Conservation (phyloP, 2,113 vertebrate species). For the Apteryx owenii region DNA sequence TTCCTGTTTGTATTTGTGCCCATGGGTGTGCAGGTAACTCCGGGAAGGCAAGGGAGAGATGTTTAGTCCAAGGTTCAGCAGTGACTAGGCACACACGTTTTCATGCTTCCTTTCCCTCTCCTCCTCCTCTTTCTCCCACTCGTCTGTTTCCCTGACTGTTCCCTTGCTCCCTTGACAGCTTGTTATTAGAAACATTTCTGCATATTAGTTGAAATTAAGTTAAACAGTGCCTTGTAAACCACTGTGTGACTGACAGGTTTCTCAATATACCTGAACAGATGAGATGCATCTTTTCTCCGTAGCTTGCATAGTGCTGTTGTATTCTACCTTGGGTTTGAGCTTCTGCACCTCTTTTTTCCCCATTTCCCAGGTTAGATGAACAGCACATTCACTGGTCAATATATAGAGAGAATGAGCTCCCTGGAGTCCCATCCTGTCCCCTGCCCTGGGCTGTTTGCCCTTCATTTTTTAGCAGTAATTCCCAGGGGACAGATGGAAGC, state of each 20-base stretch:
- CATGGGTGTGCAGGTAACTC: not conserved
- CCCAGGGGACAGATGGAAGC: not conserved
- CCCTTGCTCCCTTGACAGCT: constrained; percentile 31
- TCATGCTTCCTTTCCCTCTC: not conserved
- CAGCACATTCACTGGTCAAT: not conserved
- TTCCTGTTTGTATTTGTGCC: not conserved
- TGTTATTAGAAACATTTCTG: constrained; percentile 54
- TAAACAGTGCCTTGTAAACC: constrained; percentile 38
- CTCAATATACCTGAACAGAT: constrained; percentile 21
- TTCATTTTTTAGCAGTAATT: not conserved
- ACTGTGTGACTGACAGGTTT: not conserved
- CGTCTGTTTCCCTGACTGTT: not conserved
- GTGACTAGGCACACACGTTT: not conserved
- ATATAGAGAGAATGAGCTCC: not conserved
- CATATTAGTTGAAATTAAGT: constrained; percentile 60
- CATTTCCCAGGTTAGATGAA: not conserved
- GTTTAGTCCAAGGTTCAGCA: not conserved
- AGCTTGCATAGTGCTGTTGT: not conserved
- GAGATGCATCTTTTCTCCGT: not conserved
- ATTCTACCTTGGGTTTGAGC: not conserved
- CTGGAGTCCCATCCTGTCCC: not conserved
- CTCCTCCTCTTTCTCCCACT: not conserved
- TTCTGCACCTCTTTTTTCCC: not conserved
- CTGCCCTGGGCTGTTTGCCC: not conserved
- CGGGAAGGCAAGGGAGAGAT: not conserved